Evolutionary conservation across 2,113 vertebrate genomes (phyloP), one percentile per base, ranked within the genome.

Genomic region (Nesogale talazaci): DNA sequence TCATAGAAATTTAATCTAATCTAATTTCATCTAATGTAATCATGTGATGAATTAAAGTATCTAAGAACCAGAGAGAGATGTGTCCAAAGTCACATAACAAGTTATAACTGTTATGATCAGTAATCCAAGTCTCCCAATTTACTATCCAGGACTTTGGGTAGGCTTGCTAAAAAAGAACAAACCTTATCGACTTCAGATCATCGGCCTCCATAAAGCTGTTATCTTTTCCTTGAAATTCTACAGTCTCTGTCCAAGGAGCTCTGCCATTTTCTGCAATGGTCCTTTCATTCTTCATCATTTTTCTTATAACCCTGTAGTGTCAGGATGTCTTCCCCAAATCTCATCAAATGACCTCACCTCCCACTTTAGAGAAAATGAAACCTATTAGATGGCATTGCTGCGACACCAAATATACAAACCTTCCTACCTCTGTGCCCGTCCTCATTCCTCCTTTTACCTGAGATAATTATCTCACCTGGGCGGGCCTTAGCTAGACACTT

Each of bases 11-110:
- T 70, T 78, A 70, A 7, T 65, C 59, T 22, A 3, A 56, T 34
- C 4, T 34, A 61, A 59, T 75, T 34, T 72, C 36, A 57, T 82
- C 56, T 46, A 52, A 82, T 70, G 7, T 83, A 42, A 63, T 52
- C 52, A 31, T 88, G 46, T 34, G 29, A 84, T 36, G 52, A 81
- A 27, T 36, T 72, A n/a, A 72, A 78, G 88, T 93, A 77, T 77
- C 56, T 56, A 34, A 61, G 25, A 86, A 85, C 22, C 46, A 36
- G 17, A 61, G 42, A 77, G 8, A 9, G 34, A 36, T 56, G 38
- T 61, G 12, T 40, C 65, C 67, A 56, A 70, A 16, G 23, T 52
- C 61, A 14, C 52, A 40, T 59, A 76, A 67, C 34, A 85, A 42
- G 15, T 70, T 72, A 57, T 34, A 25, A 20, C 63, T 83, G 15